Percentiles rank a stretch among this genome's conserved stretches.
Conservation (phyloP, 2,797 vertebrate genomes). For the Gadopsis marmoratus region DNA sequence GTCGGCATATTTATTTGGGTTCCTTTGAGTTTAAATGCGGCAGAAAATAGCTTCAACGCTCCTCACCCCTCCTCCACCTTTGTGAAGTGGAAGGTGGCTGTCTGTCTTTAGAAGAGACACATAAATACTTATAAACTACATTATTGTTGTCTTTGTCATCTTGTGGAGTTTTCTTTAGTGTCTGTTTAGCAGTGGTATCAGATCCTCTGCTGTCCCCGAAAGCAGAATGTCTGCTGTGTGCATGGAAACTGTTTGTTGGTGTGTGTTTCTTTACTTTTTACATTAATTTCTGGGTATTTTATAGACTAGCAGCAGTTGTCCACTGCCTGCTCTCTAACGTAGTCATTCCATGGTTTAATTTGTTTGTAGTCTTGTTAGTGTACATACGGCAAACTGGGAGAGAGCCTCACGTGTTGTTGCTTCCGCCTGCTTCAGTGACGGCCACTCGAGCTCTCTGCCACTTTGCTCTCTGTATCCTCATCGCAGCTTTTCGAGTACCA, state of each 20-base stretch:
- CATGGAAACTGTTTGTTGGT: conserved; percentile 35
- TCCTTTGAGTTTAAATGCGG: conserved; percentile 38
- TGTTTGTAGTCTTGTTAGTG: conserved; percentile 60
- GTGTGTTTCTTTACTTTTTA: conserved; percentile 44
- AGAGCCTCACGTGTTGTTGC: conserved; percentile 43
- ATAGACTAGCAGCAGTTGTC: conserved; percentile 41
- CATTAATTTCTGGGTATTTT: conserved; percentile 55
- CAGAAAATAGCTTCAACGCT: conserved; percentile 46
- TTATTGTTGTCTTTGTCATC: conserved; percentile 58
- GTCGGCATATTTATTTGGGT: conserved; percentile 62
- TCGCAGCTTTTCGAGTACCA: conserved; percentile 38
- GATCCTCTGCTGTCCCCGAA: conserved; percentile 27
- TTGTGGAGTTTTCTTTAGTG: conserved; percentile 49
- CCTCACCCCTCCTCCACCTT: background rate
- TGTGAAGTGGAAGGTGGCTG: conserved; percentile 30
- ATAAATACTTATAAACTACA: conserved; percentile 51
- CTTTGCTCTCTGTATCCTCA: conserved; percentile 34
- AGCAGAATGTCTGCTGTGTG: conserved; percentile 46
- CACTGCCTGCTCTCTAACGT: conserved; percentile 47
- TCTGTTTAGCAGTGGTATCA: conserved; percentile 22
- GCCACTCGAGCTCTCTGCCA: conserved; percentile 41
- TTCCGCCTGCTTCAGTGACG: conserved; percentile 2
- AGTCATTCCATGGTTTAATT: conserved; percentile 79
- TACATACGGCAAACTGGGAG: conserved; percentile 38
- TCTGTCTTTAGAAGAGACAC: conserved; percentile 36